Percentiles rank a stretch among this genome's conserved stretches.
Conservation (phyloP, 2,888 invertebrate species). For the Lordiphosa andalusiaca region DNA sequence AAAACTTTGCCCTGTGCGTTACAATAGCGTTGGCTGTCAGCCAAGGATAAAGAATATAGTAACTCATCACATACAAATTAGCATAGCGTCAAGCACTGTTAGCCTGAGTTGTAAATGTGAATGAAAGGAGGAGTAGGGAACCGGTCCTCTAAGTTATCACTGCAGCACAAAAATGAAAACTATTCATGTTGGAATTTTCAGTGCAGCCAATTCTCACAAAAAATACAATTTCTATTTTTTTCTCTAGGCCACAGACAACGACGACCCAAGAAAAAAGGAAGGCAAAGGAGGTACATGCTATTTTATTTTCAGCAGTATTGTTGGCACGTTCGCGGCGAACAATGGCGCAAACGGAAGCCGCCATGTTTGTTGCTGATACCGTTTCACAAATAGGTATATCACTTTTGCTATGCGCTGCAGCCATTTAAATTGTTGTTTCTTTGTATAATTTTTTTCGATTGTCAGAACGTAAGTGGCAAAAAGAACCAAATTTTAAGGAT, state of each 20-base stretch:
- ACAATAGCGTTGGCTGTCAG: slow-evolving; percentile 1
- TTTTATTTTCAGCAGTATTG: slow-evolving; percentile 45
- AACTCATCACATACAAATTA: slow-evolving; percentile 45
- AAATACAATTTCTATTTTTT: not conserved
- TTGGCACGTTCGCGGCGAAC: slow-evolving; percentile 24
- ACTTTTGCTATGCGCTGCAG: too few species aligned
- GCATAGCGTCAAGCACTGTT: slow-evolving; percentile 28
- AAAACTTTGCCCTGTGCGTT: too few species aligned
- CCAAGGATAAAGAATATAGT: slow-evolving; percentile 19
- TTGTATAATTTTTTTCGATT: too few species aligned
- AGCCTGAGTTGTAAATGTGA: slow-evolving; percentile 17
- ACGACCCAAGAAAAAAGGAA: slow-evolving; percentile 3
- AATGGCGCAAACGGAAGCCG: slow-evolving; percentile 34
- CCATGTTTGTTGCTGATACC: slow-evolving; percentile 36
- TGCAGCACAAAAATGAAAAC: slow-evolving; percentile 38
- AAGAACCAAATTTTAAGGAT: too few species aligned
- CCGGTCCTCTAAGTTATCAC: slow-evolving; percentile 29
- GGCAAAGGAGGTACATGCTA: slow-evolving; percentile 30
- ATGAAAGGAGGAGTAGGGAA: not conserved
- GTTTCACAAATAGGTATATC: too few species aligned
- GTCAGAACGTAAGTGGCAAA: too few species aligned
- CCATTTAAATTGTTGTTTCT: too few species aligned
- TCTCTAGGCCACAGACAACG: too few species aligned
- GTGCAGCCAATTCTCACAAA: slow-evolving; percentile 6
- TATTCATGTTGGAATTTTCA: slow-evolving; percentile 19